A percentile compares a stretch with the other conserved stretches of the same genome.
These are phyloP conservation scores for Pterocles orientalis DNA, from an alignment of 2,113 vertebrate species.

Conservation along the genomic window DNA sequence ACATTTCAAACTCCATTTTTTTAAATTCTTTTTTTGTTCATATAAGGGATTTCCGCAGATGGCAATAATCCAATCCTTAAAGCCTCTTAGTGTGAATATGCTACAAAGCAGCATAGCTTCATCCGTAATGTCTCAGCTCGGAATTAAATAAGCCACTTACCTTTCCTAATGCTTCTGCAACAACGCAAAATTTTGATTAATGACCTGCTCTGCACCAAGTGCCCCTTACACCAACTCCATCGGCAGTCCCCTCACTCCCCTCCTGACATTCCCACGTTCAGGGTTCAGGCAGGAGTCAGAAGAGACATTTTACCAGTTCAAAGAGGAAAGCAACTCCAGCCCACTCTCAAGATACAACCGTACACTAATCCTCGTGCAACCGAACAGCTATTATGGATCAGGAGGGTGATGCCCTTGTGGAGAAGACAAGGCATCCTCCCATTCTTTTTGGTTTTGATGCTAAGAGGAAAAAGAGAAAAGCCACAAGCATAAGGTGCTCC, in stretches of 20 bases:
- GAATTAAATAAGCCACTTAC: constrained; percentile 31
- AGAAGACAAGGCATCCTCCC: not conserved
- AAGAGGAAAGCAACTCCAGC: not conserved
- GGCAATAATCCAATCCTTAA: not conserved
- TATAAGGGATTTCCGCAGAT: not conserved
- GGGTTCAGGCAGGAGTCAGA: not conserved
- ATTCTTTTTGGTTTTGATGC: not conserved
- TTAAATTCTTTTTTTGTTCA: too few species aligned
- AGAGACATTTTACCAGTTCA: not conserved
- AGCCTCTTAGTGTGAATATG: not conserved
- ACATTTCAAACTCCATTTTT: not conserved
- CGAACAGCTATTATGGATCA: not conserved
- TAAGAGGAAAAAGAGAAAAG: not conserved
- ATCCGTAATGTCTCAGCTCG: not conserved
- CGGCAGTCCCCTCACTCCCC: not conserved
- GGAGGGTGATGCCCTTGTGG: not conserved
- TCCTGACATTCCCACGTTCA: not conserved
- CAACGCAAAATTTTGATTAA: not conserved
- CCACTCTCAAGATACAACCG: not conserved
- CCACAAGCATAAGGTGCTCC: not conserved
- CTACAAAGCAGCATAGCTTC: not conserved
- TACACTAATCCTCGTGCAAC: not conserved
- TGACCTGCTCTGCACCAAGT: not conserved
- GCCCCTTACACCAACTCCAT: not conserved
- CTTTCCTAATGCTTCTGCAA: not conserved